phyloP scores from a whole-genome alignment of 2,888 invertebrate genomes.

The Tipula unca region DNA sequence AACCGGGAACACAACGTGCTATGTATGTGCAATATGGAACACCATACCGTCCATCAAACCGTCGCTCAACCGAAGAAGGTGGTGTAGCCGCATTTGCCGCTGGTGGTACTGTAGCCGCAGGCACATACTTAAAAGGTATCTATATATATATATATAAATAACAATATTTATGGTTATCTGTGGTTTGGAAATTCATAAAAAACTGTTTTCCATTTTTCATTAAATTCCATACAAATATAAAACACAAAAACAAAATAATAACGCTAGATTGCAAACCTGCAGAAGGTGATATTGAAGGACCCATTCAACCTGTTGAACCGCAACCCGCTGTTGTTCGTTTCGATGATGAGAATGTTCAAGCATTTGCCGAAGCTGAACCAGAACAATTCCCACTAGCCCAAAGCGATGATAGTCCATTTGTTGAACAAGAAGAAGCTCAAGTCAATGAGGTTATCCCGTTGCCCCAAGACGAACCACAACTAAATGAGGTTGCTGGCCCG shows the following conservation, averaged over 20 bases:
- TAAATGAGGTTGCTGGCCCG: slow-evolving; percentile 17
- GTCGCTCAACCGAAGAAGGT: slow-evolving; percentile 36
- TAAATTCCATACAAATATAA: not conserved
- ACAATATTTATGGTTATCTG: not conserved
- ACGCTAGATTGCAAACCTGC: slow-evolving; percentile 26
- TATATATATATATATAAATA: slow-evolving; percentile 27
- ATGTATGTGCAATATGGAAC: slow-evolving; percentile 37
- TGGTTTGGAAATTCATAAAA: not conserved
- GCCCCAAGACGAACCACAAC: not conserved
- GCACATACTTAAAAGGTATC: slow-evolving; percentile 38
- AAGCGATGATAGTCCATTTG: not conserved
- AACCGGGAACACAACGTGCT: slow-evolving; percentile 30
- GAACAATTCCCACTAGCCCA: slow-evolving; percentile 21
- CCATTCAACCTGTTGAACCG: slow-evolving; percentile 24
- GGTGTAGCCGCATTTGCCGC: slow-evolving; percentile 38
- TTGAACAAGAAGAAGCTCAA: slow-evolving; percentile 20
- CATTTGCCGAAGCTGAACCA: slow-evolving; percentile 40
- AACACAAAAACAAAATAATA: not conserved
- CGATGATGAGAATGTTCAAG: slow-evolving; percentile 35
- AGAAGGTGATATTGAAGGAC: slow-evolving; percentile 26
- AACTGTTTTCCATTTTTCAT: not conserved
- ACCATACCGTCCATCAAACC: slow-evolving; percentile 31
- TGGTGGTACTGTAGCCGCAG: slow-evolving; percentile 38
- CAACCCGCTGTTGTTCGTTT: slow-evolving; percentile 28
- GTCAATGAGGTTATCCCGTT: slow-evolving; percentile 15